phyloP scores from a whole-genome alignment of 2,113 vertebrate genomes.

The Daubentonia madagascariensis region DNA sequence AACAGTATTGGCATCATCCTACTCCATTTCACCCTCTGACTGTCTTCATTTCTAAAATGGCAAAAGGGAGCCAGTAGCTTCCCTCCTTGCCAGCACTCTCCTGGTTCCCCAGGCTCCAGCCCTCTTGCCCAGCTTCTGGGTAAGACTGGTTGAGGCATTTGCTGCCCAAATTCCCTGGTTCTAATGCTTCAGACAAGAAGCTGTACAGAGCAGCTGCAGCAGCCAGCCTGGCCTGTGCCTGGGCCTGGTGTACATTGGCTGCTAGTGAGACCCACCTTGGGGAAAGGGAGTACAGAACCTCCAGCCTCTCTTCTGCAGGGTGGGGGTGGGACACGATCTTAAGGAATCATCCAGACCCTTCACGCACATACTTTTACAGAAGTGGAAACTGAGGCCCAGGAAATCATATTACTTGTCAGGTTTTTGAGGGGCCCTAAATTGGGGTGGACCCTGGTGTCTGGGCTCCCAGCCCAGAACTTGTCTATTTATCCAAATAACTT shows the following conservation, averaged over 20 bases:
- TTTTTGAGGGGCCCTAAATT: background rate
- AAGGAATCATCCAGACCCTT: background rate
- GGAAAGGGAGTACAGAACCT: background rate
- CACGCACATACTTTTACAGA: background rate
- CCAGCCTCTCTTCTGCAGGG: background rate
- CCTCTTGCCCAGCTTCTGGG: background rate
- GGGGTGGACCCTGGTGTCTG: background rate
- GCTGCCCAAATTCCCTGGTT: background rate
- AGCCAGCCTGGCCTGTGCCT: background rate
- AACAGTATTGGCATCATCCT: background rate
- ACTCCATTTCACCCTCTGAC: background rate
- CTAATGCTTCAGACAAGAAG: background rate
- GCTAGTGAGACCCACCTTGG: background rate
- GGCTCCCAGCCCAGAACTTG: background rate
- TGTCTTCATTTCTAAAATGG: conserved; percentile 21
- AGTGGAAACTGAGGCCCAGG: background rate
- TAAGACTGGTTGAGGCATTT: background rate
- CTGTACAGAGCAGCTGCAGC: background rate
- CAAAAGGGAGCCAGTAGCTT: background rate
- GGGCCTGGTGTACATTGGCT: background rate
- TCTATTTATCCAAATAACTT: background rate
- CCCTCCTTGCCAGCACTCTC: background rate
- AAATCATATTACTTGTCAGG: background rate
- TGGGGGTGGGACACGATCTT: background rate
- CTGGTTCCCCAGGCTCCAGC: background rate